Conservation (phyloP, 2,113 vertebrate genomes). For the Mus musculus region DNA sequence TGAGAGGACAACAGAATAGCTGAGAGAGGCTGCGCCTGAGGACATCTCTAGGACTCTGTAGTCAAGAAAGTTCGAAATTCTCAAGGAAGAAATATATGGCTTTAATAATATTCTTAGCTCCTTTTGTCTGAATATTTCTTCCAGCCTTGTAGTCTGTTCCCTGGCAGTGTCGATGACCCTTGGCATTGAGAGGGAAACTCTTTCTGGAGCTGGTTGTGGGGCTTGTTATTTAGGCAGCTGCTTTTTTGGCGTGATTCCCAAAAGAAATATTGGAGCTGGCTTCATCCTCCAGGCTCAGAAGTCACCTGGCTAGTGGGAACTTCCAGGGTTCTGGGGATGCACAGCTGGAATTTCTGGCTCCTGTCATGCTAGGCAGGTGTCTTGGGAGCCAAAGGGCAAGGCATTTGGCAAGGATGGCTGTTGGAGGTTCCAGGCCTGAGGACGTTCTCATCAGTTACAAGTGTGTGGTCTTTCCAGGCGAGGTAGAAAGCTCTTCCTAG, state of each 20-base stretch:
- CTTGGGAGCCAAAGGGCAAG: slow-evolving; percentile 34
- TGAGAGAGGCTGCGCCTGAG: neutral
- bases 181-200: neutral
- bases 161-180: neutral
- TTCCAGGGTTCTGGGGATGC: neutral
- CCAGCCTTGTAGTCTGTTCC: neutral
- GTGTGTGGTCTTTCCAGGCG: neutral
- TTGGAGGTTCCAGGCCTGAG: slow-evolving; percentile 19
- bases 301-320: slow-evolving; percentile 50
- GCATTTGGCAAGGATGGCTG: slow-evolving; percentile 1
- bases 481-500: neutral
- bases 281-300: slow-evolving; percentile 23
- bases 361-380: slow-evolving; percentile 44
- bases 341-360: slow-evolving; percentile 60
- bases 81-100: neutral
- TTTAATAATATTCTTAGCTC: neutral
- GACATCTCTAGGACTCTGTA: neutral
- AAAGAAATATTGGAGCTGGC: slow-evolving; percentile 49
- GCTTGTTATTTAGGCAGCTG: slow-evolving; percentile 66
- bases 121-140: neutral
- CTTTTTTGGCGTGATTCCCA: neutral
- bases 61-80: slow-evolving; percentile 16
- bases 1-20: neutral
- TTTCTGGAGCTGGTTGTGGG: neutral
- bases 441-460: neutral